These are phyloP conservation scores for Phocoena sinus DNA, from an alignment of 2,113 vertebrate species.

Conservation along the genomic window DNA sequence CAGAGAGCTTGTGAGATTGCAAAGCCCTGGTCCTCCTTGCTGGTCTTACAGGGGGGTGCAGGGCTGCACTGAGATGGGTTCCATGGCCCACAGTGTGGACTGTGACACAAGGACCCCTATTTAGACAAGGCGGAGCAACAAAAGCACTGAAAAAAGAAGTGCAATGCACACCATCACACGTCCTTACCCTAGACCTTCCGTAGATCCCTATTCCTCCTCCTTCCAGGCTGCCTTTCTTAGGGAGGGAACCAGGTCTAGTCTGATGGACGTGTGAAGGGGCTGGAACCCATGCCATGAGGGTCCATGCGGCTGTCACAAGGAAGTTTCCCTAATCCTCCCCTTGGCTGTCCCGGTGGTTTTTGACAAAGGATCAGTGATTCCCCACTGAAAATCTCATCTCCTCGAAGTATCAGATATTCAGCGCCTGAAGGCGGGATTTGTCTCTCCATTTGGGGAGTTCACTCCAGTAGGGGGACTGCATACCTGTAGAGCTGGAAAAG, in stretches of 20 bases:
- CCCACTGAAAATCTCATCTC: not conserved
- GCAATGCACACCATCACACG: no score
- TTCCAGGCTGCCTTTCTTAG: not conserved
- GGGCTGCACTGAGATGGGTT: fast-evolving
- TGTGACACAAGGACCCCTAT: not conserved
- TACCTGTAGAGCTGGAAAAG: no score
- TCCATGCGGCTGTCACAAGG: no score
- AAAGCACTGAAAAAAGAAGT: not conserved
- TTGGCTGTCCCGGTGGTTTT: not conserved
- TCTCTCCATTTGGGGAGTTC: not conserved
- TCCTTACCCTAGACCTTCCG: not conserved
- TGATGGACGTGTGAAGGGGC: not conserved
- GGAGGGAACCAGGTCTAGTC: not conserved
- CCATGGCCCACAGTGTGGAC: not conserved
- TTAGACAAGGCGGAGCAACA: not conserved
- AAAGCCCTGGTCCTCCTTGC: not conserved
- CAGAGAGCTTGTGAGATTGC: no score
- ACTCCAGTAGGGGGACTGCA: not conserved
- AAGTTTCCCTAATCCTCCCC: not conserved
- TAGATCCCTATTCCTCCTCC: no score
- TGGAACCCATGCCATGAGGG: not conserved
- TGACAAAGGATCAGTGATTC: not conserved
- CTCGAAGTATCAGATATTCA: not conserved
- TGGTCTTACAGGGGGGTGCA: not conserved
- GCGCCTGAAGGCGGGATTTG: not conserved